Percentiles rank a stretch among this genome's conserved stretches.
phyloP scores from a whole-genome alignment of 2,888 invertebrate genomes.

The Dione juno region DNA sequence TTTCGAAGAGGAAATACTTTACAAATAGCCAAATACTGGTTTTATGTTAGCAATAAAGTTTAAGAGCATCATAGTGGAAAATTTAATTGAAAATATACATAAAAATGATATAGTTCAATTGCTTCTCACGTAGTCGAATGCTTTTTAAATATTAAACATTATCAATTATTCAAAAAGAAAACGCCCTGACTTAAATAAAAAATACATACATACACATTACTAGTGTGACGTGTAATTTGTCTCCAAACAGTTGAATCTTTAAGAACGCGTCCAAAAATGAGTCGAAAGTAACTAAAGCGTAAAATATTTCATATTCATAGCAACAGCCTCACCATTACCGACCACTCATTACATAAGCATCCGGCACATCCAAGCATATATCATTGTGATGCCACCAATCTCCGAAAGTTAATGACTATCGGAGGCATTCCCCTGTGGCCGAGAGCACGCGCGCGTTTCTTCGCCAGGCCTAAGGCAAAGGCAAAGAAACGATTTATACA shows the following conservation, averaged over 20 bases:
- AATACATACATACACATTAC: too few relatives aligned
- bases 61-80: too few relatives aligned
- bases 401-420: slow-evolving; percentile 78
- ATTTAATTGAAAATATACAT: too few relatives aligned
- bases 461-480: slow-evolving; percentile 54
- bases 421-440: slow-evolving; percentile 71
- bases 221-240: too few relatives aligned
- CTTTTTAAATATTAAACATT: too few relatives aligned
- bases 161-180: background rate
- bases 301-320: slow-evolving; percentile 45
- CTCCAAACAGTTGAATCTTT: background rate
- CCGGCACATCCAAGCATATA: slow-evolving; percentile 73
- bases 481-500: slow-evolving; percentile 37
- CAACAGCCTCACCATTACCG: slow-evolving; percentile 47
- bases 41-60: background rate
- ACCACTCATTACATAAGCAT: slow-evolving; percentile 73
- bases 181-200: too few relatives aligned
- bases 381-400: slow-evolving; percentile 69
- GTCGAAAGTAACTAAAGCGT: slow-evolving; percentile 16
- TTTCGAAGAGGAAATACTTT: background rate
- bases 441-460: slow-evolving; percentile 57
- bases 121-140: too few relatives aligned
- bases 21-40: background rate
- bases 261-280: background rate
- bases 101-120: too few relatives aligned